These are phyloP conservation scores for Dreissena rostriformis DNA, from an alignment of 1,140 invertebrate genomes.

Conservation along the genomic window DNA sequence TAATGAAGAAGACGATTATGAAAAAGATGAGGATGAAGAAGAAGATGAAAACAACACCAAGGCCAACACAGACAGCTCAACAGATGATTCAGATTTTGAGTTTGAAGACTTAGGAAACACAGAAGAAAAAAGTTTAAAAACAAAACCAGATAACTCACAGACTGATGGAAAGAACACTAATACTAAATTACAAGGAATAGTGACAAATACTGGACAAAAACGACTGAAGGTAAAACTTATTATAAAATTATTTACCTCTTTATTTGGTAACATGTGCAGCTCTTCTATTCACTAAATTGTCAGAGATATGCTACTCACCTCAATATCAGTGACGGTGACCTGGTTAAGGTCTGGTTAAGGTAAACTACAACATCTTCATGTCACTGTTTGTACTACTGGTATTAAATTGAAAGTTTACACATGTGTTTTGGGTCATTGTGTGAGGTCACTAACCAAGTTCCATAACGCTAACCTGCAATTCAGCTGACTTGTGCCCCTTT, in stretches of 20 bases:
- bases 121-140: neutral
- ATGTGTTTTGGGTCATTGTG: no score
- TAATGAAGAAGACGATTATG: neutral
- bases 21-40: constrained; percentile 26
- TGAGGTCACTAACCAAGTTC: no score
- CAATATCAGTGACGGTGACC: no score
- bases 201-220: neutral
- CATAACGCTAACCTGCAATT: no score
- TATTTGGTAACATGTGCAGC: neutral
- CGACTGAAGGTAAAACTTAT: neutral
- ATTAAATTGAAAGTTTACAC: no score
- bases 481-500: no score
- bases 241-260: neutral
- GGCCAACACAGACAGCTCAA: constrained; percentile 10
- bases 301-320: no score
- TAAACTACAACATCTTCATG: no score
- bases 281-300: no score
- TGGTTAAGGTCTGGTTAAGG: no score
- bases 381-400: no score
- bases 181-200: neutral
- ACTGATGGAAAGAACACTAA: neutral
- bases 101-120: constrained; percentile 45
- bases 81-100: constrained; percentile 54
- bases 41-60: constrained; percentile 17
- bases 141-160: neutral